phyloP scores from a whole-genome alignment of 2,888 invertebrate species.

The Baccha elongata region DNA sequence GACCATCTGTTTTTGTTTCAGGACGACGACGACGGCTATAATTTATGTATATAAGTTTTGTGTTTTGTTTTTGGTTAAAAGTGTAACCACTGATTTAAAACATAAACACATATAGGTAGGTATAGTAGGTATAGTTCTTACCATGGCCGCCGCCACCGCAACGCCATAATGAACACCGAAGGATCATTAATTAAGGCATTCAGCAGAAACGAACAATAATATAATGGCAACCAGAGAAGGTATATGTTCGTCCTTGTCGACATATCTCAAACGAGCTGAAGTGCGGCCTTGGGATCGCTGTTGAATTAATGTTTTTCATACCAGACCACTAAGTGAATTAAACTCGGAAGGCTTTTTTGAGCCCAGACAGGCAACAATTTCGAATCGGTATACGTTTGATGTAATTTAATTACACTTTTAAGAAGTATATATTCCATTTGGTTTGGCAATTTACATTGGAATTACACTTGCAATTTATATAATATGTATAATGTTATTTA shows the following conservation, averaged over 20 bases:
- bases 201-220: not conserved
- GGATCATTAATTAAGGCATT: constrained; percentile 50
- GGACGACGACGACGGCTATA: constrained; percentile 10
- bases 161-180: constrained; percentile 10
- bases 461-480: constrained; percentile 43
- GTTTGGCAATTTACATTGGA: constrained; percentile 46
- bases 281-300: constrained; percentile 1
- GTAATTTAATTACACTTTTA: constrained; percentile 53
- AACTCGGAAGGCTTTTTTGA: constrained; percentile 1
- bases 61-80: constrained; percentile 11
- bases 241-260: not conserved
- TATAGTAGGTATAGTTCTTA: constrained; percentile 1
- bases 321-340: constrained; percentile 48
- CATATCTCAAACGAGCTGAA: constrained; percentile 18
- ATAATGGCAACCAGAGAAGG: not conserved
- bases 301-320: constrained; percentile 27
- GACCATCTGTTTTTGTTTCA: constrained; percentile 11
- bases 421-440: constrained; percentile 45
- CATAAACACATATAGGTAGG: not conserved
- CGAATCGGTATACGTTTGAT: not conserved
- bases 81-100: constrained; percentile 20
- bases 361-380: not conserved
- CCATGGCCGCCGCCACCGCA: not conserved
- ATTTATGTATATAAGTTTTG: constrained; percentile 13
- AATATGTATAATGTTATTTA: not conserved